These are phyloP conservation scores for Drosophila birchii DNA, from an alignment of 2,888 invertebrate genomes.

Conservation along the genomic window DNA sequence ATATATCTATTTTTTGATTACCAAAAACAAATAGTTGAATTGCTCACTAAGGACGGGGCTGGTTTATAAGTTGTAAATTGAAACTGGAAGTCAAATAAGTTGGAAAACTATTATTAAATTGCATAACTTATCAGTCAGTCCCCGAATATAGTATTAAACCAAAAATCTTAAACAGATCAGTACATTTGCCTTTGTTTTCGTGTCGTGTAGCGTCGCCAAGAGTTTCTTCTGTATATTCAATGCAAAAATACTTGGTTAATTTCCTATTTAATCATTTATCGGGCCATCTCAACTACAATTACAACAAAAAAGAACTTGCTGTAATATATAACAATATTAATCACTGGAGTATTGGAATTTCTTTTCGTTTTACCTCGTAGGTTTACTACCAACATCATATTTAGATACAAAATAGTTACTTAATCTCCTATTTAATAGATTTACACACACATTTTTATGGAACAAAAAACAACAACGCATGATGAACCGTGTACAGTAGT, in stretches of 20 bases:
- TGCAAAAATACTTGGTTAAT: constrained; percentile 32
- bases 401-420: constrained; percentile 45
- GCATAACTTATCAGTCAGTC: constrained; percentile 3
- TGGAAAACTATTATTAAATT: not conserved
- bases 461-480: constrained; percentile 57
- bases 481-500: constrained; percentile 74
- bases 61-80: constrained; percentile 12
- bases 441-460: constrained; percentile 37
- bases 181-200: constrained; percentile 49
- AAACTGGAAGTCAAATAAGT: not conserved
- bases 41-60: constrained; percentile 18
- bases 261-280: constrained; percentile 27
- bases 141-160: constrained; percentile 17
- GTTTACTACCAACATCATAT: constrained; percentile 42
- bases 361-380: constrained; percentile 56
- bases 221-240: constrained; percentile 44
- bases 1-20: constrained; percentile 59
- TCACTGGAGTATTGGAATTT: constrained; percentile 36
- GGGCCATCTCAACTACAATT: constrained; percentile 14
- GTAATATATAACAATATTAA: constrained; percentile 55
- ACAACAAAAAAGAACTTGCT: constrained; percentile 28
- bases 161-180: constrained; percentile 25
- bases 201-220: constrained; percentile 55
- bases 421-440: constrained; percentile 25
- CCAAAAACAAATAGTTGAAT: constrained; percentile 21